Evolutionary conservation across 1,140 invertebrate species (phyloP).

Genomic region (Oncopodura yosiiana): DNA sequence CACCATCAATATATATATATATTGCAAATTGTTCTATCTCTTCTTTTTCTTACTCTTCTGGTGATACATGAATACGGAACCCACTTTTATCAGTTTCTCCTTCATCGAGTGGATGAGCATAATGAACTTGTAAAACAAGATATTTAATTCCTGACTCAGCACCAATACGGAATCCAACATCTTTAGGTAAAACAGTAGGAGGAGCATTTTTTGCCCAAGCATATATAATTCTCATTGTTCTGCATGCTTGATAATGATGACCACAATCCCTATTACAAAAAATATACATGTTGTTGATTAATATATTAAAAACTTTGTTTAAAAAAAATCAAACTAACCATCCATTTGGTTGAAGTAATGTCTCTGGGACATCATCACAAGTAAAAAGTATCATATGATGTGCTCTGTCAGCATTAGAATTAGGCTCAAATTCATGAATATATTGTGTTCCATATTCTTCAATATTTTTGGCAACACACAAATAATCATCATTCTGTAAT

Average conservation of each 20-base stretch:
- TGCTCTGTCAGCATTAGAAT: conserved; percentile 39
- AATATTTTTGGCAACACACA: conserved; percentile 39
- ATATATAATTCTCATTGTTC: conserved; percentile 47
- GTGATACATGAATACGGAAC: conserved; percentile 36
- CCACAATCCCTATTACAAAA: conserved; percentile 39
- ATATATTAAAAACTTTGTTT: not conserved
- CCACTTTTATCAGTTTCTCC: conserved; percentile 38
- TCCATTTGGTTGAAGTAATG: conserved; percentile 7
- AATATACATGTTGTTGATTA: not conserved
- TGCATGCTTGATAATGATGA: conserved; percentile 39
- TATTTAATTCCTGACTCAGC: conserved; percentile 42
- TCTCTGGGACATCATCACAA: conserved; percentile 42
- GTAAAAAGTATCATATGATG: conserved; percentile 57
- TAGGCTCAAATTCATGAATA: conserved; percentile 40
- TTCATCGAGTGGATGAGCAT: conserved; percentile 37
- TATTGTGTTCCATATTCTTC: conserved; percentile 37
- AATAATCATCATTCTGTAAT: conserved; percentile 39
- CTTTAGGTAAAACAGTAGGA: conserved; percentile 45
- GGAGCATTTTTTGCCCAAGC: conserved; percentile 57
- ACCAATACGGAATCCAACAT: conserved; percentile 50
- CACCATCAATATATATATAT: too few species aligned
- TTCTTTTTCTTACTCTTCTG: conserved; percentile 36
- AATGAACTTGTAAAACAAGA: conserved; percentile 48
- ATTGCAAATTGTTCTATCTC: not conserved
- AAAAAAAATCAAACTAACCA: conserved; percentile 4